Conservation (phyloP, 2,797 vertebrate species). For the Hemitrygon akajei region DNA sequence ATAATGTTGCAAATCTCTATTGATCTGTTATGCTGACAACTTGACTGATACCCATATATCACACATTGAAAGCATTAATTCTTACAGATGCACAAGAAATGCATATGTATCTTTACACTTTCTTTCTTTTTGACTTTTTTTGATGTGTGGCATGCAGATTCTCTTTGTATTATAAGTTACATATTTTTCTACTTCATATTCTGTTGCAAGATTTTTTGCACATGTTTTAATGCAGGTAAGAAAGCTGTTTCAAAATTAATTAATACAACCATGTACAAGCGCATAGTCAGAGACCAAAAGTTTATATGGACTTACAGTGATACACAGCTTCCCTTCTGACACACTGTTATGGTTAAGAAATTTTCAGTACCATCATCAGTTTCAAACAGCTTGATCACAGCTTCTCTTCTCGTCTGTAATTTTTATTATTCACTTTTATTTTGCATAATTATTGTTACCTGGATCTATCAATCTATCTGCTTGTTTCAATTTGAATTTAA, state of each 20-base stretch:
- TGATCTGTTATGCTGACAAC: neutral
- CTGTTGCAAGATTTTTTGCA: neutral
- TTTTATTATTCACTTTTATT: neutral
- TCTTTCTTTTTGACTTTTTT: neutral
- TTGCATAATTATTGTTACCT: neutral
- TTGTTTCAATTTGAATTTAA: conserved; percentile 1
- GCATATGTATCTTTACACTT: neutral
- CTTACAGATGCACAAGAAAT: neutral
- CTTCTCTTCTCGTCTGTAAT: neutral
- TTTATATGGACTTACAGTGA: neutral
- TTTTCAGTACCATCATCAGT: neutral
- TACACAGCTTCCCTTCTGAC: neutral
- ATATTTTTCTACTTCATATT: neutral
- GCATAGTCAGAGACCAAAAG: neutral
- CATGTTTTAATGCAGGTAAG: neutral
- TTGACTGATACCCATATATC: neutral
- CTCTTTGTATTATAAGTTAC: neutral
- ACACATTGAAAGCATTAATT: neutral
- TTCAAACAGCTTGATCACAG: neutral
- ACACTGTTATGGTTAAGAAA: neutral
- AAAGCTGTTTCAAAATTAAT: neutral
- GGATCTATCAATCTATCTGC: neutral
- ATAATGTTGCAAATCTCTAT: neutral
- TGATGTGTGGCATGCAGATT: neutral
- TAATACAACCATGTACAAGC: neutral